Evolutionary conservation across 2,113 vertebrate genomes (phyloP).

Genomic region (Phalacrocorax brasilianus): DNA sequence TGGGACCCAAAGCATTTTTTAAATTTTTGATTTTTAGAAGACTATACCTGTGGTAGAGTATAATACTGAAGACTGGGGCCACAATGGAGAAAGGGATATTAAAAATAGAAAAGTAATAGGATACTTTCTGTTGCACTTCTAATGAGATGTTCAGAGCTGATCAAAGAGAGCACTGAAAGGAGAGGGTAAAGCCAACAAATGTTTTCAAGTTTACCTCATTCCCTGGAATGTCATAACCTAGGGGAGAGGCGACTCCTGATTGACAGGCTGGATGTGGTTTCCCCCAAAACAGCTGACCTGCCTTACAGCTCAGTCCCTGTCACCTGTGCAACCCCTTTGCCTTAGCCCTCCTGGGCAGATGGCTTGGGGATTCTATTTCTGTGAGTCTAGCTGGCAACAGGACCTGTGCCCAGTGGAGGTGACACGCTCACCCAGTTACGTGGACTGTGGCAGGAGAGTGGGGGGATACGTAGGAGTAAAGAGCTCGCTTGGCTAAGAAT

Average conservation of each 20-base stretch:
- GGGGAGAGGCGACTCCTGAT: neutral
- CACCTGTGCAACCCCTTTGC: neutral
- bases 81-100: neutral
- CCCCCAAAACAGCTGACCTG: neutral
- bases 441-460: neutral
- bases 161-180: neutral
- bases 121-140: neutral
- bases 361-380: slow-evolving; percentile 20
- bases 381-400: slow-evolving; percentile 16
- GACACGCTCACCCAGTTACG: rapidly evolving
- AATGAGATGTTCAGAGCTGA: neutral
- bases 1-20: neutral
- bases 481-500: neutral
- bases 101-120: neutral
- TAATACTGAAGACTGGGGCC: neutral
- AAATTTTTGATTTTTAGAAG: neutral
- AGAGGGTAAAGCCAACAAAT: neutral
- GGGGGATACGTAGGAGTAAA: neutral
- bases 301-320: neutral
- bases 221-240: neutral
- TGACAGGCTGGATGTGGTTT: neutral
- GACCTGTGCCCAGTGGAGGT: neutral
- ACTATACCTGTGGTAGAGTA: neutral
- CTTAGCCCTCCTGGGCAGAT: neutral
- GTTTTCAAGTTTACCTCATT: neutral